phyloP scores from a whole-genome alignment of 2,888 invertebrate genomes.

The Luffia ferchaultella region DNA sequence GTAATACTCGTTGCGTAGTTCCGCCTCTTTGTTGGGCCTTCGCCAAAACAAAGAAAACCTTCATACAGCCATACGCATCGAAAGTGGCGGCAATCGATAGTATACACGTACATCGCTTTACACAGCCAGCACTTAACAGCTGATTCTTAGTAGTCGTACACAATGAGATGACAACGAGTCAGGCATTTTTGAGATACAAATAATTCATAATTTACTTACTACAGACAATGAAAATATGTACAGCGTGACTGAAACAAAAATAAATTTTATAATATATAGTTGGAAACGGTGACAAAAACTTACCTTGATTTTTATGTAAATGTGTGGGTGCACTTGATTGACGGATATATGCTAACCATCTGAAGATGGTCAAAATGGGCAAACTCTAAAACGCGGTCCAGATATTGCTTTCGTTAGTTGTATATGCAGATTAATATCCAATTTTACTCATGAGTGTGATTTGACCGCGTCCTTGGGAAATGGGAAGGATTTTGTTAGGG shows the following conservation, averaged over 20 bases:
- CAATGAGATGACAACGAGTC: neutral
- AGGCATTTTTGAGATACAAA: too few species aligned
- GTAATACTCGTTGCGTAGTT: constrained; percentile 23
- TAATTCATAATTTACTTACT: too few species aligned
- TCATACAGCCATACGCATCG: constrained; percentile 21
- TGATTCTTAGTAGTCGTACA: constrained; percentile 25
- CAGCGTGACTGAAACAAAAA: too few species aligned
- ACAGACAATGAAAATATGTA: too few species aligned
- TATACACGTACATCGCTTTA: constrained; percentile 26
- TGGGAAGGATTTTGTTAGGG: constrained; percentile 18
- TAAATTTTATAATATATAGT: neutral
- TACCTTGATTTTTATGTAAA: constrained; percentile 26
- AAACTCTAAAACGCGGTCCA: too few species aligned
- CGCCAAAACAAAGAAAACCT: constrained; percentile 45
- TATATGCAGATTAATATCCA: too few species aligned
- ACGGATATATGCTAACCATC: neutral
- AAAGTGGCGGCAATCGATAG: constrained; percentile 49
- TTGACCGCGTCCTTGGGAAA: too few species aligned
- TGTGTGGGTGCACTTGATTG: constrained; percentile 12
- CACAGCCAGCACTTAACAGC: constrained; percentile 27
- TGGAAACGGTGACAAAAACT: constrained; percentile 11
- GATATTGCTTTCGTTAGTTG: too few species aligned
- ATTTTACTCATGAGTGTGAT: too few species aligned
- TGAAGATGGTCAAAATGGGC: too few species aligned
- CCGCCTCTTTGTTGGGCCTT: constrained; percentile 34